A percentile compares a stretch with the other conserved stretches of the same genome.
Evolutionary conservation across 2,797 vertebrate genomes (phyloP).

Genomic region (Gambusia yucatana): DNA sequence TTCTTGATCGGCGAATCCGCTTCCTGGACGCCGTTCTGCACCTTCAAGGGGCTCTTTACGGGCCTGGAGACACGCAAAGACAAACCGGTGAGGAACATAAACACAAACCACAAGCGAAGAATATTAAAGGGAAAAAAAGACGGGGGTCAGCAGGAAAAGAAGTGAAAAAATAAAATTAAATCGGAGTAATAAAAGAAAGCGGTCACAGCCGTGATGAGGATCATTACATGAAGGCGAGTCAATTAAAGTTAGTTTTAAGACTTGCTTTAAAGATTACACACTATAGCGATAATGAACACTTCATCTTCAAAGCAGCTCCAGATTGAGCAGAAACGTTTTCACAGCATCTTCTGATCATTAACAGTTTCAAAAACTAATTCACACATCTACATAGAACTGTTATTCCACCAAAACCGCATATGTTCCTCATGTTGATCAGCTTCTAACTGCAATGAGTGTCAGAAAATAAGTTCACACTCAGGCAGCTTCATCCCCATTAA

Average conservation of each 20-base stretch:
- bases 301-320: constrained; percentile 47
- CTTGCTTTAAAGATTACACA: constrained; percentile 35
- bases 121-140: not conserved
- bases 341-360: constrained; percentile 20
- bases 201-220: constrained; percentile 46
- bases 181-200: constrained; percentile 32
- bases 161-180: constrained; percentile 29
- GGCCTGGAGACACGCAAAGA: constrained; percentile 45
- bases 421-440: constrained; percentile 3
- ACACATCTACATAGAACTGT: constrained; percentile 12
- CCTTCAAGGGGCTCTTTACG: constrained; percentile 80
- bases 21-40: constrained; percentile 75
- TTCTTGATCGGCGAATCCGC: constrained; percentile 77
- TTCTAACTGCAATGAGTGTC: not conserved
- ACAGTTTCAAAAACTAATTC: constrained; percentile 23
- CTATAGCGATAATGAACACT: constrained; percentile 42
- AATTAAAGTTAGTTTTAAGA: constrained; percentile 50
- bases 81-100: not conserved
- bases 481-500: not conserved
- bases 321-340: constrained; percentile 33
- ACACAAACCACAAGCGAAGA: not conserved
- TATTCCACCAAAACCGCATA: constrained; percentile 23
- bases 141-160: constrained; percentile 7
- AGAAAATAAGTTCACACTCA: not conserved
- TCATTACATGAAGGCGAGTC: constrained; percentile 38